Conservation (phyloP, 2,888 invertebrate species). For the Hirtodrosophila trivittata region DNA sequence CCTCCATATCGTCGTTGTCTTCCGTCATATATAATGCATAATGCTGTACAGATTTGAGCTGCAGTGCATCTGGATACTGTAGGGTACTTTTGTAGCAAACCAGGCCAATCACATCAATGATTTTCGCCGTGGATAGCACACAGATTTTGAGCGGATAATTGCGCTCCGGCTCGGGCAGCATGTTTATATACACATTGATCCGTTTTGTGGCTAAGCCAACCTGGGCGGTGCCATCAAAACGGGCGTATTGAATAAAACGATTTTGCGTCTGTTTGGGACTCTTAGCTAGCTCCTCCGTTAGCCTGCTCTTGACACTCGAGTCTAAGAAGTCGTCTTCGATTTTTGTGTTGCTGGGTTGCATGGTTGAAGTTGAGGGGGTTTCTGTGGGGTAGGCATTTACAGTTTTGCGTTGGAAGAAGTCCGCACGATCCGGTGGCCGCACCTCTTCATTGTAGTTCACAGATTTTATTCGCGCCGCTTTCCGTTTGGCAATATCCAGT, state of each 20-base stretch:
- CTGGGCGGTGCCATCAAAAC: slow-evolving; percentile 95
- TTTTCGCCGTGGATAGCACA: slow-evolving; percentile 93
- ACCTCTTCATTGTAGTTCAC: slow-evolving; percentile 81
- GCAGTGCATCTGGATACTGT: slow-evolving; percentile 86
- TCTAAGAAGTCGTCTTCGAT: slow-evolving; percentile 57
- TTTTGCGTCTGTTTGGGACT: slow-evolving; percentile 91
- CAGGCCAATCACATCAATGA: slow-evolving; percentile 95
- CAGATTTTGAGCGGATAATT: slow-evolving; percentile 93
- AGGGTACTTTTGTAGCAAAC: slow-evolving; percentile 93
- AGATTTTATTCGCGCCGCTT: slow-evolving; percentile 89
- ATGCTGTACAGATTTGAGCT: slow-evolving; percentile 87
- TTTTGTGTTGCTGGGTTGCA: not conserved
- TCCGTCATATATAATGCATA: slow-evolving; percentile 97
- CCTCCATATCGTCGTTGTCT: slow-evolving; percentile 94
- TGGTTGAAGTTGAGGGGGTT: slow-evolving; percentile 22
- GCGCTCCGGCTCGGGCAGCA: slow-evolving; percentile 91
- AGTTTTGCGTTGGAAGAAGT: slow-evolving; percentile 75
- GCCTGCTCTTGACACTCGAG: slow-evolving; percentile 85
- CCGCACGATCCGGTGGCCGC: slow-evolving; percentile 68
- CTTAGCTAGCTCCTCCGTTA: slow-evolving; percentile 90
- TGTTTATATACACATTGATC: slow-evolving; percentile 95
- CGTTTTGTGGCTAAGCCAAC: slow-evolving; percentile 91
- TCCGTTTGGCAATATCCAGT: slow-evolving; percentile 93
- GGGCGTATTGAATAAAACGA: slow-evolving; percentile 94
- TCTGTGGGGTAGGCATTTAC: slow-evolving; percentile 30